Base-by-base conservation (phyloP, 1,140 invertebrate species). In the Mylabris phalerata region DNA sequence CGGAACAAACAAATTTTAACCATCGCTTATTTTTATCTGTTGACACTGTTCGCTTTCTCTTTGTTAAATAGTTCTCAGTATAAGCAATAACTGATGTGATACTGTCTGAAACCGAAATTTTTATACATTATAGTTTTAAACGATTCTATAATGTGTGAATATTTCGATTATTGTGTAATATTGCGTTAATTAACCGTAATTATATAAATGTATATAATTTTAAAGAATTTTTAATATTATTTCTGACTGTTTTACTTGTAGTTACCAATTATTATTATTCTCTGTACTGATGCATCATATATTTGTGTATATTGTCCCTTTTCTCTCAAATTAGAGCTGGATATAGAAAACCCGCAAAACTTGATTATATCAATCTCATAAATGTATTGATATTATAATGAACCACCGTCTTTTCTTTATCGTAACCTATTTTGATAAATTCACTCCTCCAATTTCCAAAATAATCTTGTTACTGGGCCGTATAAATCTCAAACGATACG, bases 61-160 rank as follows among this genome's bases (percentile, higher is more conserved):
- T 32, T 32, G 32, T 3, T 32, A 32, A 42, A 45, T 54, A 54
- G 51, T 54, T 42, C 4, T 32, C 51, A 26, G 51, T 45, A 49
- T 58, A 60, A 62, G 61, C 61, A 62, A 62, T 62, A 62, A 62
- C 45, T 55, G 57, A 62, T 62, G 61, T 62, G 61, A 62, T 62
- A 62, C 51, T 54, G 55, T 62, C 50, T 56, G 19, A 19, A 46
- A 42, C 47, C 52, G 42, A 60, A 48, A 42, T 56, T 41, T 51
- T 47, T 56, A 48, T 10, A 47, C 42, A 56, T 56, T 54, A 54
- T 13, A 9, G 42, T 54, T 40, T 10, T 5, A 11, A 50, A 9
- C n/a, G 19, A 50, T 26, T 51, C 50, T 39, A 27, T 54, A 54
- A 54, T 54, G 45, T 45, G 51, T 54, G 46, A 46, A 45, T 13